Conservation (phyloP, 1,140 invertebrate genomes). For the Thaumetopoea pityocampa region DNA sequence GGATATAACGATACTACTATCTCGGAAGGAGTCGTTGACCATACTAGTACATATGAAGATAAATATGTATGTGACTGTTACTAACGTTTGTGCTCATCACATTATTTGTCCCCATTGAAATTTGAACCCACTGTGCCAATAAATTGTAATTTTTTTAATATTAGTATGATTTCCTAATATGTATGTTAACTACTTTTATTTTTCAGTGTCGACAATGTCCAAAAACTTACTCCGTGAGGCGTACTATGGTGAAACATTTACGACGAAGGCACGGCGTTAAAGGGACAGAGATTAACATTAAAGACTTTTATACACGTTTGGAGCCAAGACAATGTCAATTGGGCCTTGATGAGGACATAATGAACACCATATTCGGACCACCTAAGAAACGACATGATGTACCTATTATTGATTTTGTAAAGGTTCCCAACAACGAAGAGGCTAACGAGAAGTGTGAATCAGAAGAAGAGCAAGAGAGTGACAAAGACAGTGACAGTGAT, state of each 20-base stretch:
- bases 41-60: too few species aligned
- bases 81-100: too few species aligned
- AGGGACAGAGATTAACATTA: constrained; percentile 35
- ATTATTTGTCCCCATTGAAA: too few species aligned
- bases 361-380: constrained; percentile 60
- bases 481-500: constrained; percentile 15
- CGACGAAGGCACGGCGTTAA: constrained; percentile 54
- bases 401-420: constrained; percentile 43
- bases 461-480: constrained; percentile 25
- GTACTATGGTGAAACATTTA: constrained; percentile 60
- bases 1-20: too few species aligned
- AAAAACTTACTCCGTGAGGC: constrained; percentile 58
- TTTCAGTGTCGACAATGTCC: constrained; percentile 64
- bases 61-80: too few species aligned
- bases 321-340: constrained; percentile 63
- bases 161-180: neutral
- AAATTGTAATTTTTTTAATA: too few species aligned
- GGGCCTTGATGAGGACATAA: constrained; percentile 50
- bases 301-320: constrained; percentile 46
- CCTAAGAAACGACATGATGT: constrained; percentile 37
- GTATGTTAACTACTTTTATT: constrained; percentile 1
- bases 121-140: too few species aligned
- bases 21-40: too few species aligned
- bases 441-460: constrained; percentile 17
- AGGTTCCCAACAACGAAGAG: constrained; percentile 26